phyloP scores from a whole-genome alignment of 2,797 vertebrate genomes.

The Synaphobranchus kaupii region DNA sequence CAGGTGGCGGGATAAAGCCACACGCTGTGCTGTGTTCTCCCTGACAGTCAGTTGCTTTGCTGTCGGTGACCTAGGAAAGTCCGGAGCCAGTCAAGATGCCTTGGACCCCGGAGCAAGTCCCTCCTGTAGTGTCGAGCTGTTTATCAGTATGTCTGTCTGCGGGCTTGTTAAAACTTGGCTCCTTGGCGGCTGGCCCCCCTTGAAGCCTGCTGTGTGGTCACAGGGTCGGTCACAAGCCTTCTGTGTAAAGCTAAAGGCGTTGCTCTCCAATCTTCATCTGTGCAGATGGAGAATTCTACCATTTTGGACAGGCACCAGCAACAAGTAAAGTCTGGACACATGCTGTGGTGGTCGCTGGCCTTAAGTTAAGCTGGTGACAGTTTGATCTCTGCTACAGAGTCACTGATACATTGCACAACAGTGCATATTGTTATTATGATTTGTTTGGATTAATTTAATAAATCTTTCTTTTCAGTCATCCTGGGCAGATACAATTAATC shows the following conservation, averaged over 20 bases:
- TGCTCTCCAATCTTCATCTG: background rate
- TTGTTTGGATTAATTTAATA: background rate
- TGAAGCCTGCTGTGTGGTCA: slow-evolving; percentile 70
- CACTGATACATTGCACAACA: background rate
- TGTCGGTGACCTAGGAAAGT: background rate
- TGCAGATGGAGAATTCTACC: background rate
- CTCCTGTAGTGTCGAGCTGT: slow-evolving; percentile 67
- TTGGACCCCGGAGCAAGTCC: slow-evolving; percentile 43
- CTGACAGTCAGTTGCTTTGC: background rate
- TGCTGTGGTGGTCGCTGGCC: background rate
- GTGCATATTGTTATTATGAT: background rate
- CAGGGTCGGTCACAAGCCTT: slow-evolving; percentile 63
- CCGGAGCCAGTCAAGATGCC: background rate
- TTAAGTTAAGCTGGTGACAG: background rate
- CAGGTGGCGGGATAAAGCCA: background rate
- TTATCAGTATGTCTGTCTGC: slow-evolving; percentile 72
- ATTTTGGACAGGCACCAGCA: background rate
- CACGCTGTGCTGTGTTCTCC: background rate
- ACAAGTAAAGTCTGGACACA: background rate
- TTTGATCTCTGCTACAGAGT: background rate
- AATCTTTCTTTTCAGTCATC: background rate
- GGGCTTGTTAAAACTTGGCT: slow-evolving; percentile 75
- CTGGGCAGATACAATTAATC: background rate
- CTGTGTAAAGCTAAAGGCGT: background rate
- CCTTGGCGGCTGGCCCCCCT: slow-evolving; percentile 71